Evolutionary conservation across 2,113 vertebrate species (phyloP).

Genomic region (Oncorhynchus kisutch): DNA sequence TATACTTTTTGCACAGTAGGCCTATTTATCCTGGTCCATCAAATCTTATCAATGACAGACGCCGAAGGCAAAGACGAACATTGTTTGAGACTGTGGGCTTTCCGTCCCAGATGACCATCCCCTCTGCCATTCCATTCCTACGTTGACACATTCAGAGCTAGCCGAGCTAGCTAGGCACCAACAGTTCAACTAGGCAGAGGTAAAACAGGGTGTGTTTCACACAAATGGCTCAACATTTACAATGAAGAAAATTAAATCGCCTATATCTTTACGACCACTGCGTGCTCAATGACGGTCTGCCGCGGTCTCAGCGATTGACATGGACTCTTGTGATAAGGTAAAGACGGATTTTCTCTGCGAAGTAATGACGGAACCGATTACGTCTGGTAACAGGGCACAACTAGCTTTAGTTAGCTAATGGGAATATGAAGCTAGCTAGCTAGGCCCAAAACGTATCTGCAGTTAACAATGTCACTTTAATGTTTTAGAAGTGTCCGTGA

Average conservation of each 20-base stretch:
- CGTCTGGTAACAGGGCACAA: background rate
- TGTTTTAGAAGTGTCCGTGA: no score
- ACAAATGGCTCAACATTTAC: slow-evolving; percentile 30
- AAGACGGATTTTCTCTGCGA: slow-evolving; percentile 1
- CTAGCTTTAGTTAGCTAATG: background rate
- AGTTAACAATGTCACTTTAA: no score
- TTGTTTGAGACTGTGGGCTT: slow-evolving; percentile 62
- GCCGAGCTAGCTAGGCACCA: slow-evolving; percentile 43
- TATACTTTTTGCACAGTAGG: no score
- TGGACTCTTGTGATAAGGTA: slow-evolving; percentile 78
- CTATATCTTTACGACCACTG: slow-evolving; percentile 63
- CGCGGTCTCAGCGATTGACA: slow-evolving; percentile 59
- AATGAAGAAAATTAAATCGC: slow-evolving; percentile 62
- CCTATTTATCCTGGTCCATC: no score
- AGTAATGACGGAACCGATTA: background rate
- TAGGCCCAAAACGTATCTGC: no score
- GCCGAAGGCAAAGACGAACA: no score
- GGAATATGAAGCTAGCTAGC: background rate
- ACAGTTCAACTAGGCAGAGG: slow-evolving; percentile 33
- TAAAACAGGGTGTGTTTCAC: slow-evolving; percentile 48
- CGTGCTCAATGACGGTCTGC: slow-evolving; percentile 53
- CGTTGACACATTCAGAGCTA: slow-evolving; percentile 18
- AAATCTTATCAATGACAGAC: background rate
- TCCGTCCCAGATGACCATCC: slow-evolving; percentile 81
- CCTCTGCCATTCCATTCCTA: slow-evolving; percentile 38